These are phyloP conservation scores for Eumeta japonica DNA, from an alignment of 1,140 invertebrate genomes.

Conservation along the genomic window DNA sequence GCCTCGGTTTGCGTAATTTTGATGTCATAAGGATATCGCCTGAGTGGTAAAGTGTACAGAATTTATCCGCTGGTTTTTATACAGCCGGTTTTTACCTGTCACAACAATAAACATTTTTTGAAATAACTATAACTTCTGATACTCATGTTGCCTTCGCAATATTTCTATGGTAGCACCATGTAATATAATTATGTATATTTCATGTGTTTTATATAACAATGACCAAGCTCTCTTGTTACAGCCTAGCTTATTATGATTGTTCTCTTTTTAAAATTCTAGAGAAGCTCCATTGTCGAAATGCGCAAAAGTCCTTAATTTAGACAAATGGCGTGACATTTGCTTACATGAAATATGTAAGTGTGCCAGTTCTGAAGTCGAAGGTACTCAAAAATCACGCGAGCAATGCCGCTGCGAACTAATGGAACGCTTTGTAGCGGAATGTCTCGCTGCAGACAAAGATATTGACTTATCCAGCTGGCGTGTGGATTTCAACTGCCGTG, in stretches of 20 bases:
- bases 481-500: constrained; percentile 65
- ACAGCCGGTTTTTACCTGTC: neutral
- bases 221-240: too few species aligned
- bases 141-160: neutral
- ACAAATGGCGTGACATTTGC: constrained; percentile 70
- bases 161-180: neutral
- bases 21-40: too few species aligned
- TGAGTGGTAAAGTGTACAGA: too few species aligned
- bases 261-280: constrained; percentile 33
- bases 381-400: constrained; percentile 42
- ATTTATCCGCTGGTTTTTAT: too few species aligned
- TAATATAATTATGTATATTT: neutral
- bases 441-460: constrained; percentile 62
- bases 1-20: too few species aligned
- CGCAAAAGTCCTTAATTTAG: constrained; percentile 59
- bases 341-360: constrained; percentile 73
- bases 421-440: constrained; percentile 70
- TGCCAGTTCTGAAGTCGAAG: constrained; percentile 28
- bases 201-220: too few species aligned
- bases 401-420: constrained; percentile 70
- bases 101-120: neutral
- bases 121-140: too few species aligned
- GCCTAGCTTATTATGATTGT: too few species aligned
- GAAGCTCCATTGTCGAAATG: constrained; percentile 65
- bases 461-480: constrained; percentile 71